phyloP scores from a whole-genome alignment of 2,888 invertebrate species.

The Torymus texanus region DNA sequence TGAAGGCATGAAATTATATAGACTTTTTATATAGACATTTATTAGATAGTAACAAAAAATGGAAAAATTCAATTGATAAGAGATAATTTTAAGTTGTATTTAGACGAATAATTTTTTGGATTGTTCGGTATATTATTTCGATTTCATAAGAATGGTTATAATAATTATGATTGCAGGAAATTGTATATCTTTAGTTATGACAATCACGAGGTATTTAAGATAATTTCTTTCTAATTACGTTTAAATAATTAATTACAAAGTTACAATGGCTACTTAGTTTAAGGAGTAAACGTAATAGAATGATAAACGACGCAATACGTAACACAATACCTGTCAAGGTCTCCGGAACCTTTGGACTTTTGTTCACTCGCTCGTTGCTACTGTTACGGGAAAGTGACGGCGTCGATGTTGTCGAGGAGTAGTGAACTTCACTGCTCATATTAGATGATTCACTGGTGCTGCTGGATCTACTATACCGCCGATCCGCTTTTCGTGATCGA shows the following conservation, averaged over 20 bases:
- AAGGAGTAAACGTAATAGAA: background rate
- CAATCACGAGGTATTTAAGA: too few relatives aligned
- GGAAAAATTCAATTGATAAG: too few relatives aligned
- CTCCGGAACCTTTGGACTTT: slow-evolving; percentile 65
- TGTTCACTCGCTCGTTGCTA: slow-evolving; percentile 70
- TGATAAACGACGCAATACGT: background rate
- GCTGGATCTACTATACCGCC: slow-evolving; percentile 72
- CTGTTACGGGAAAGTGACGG: slow-evolving; percentile 77
- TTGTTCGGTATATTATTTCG: too few relatives aligned
- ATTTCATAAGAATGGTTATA: too few relatives aligned
- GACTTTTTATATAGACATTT: background rate
- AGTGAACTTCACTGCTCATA: slow-evolving; percentile 72
- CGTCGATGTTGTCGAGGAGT: slow-evolving; percentile 72
- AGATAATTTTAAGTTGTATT: too few relatives aligned
- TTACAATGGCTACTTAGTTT: too few relatives aligned
- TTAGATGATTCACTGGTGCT: slow-evolving; percentile 73
- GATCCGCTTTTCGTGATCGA: slow-evolving; percentile 68
- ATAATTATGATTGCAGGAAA: too few relatives aligned
- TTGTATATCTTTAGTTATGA: too few relatives aligned
- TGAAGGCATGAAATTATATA: background rate
- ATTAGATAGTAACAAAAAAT: too few relatives aligned
- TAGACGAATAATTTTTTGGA: too few relatives aligned
- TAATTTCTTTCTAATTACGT: too few relatives aligned
- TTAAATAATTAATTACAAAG: too few relatives aligned
- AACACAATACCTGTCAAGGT: slow-evolving; percentile 54